Evolutionary conservation across 2,797 vertebrate species (phyloP).

Genomic region (Argya squamiceps): DNA sequence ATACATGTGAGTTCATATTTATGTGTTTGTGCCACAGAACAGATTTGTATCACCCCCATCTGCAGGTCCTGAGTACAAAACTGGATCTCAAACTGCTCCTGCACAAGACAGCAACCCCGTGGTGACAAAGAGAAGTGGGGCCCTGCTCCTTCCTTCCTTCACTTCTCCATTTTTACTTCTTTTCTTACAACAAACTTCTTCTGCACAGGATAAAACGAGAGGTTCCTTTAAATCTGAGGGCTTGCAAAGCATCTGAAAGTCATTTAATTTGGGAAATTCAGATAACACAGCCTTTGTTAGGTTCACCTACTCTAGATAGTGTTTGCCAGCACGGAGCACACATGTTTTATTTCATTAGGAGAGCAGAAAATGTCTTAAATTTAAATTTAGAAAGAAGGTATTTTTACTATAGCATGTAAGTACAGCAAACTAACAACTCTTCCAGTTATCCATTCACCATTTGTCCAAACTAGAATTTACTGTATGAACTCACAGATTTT

Average conservation of each 20-base stretch:
- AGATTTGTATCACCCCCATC: background rate
- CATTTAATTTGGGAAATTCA: background rate
- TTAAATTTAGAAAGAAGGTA: background rate
- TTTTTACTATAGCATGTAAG: background rate
- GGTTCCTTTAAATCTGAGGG: background rate
- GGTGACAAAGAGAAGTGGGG: background rate
- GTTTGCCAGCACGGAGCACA: background rate
- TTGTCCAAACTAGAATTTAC: background rate
- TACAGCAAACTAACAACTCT: background rate
- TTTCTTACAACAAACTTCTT: background rate
- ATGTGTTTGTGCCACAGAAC: background rate
- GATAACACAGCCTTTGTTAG: background rate
- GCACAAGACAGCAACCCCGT: fast-evolving
- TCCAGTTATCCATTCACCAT: background rate
- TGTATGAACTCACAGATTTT: background rate
- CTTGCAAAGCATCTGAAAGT: background rate
- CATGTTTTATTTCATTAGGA: background rate
- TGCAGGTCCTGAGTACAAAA: background rate
- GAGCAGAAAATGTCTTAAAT: background rate
- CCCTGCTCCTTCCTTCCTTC: background rate
- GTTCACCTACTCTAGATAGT: background rate
- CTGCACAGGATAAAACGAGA: background rate
- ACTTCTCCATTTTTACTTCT: background rate
- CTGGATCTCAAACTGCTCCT: background rate
- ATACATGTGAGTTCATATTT: fast-evolving